Evolutionary conservation across 2,113 vertebrate species (phyloP), one percentile per base, ranked within the genome.

Genomic region (Gallinago paraguaiae): DNA sequence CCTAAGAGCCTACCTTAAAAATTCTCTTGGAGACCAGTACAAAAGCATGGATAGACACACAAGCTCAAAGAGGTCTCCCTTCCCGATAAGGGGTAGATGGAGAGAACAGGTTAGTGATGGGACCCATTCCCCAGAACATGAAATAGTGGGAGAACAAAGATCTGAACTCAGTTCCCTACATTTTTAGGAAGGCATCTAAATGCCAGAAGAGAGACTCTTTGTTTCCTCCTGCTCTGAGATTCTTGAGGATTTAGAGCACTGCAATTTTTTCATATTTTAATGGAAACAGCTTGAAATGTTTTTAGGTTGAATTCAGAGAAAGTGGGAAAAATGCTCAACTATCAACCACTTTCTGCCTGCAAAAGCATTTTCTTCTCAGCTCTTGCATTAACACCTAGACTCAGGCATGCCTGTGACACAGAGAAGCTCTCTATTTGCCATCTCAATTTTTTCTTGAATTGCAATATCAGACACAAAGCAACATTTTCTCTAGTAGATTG

Each of bases 401-500:
- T 59, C 20, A 65, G 31, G 23, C n/a, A 43, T 43, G 64, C 25
- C 18, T 46, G n/a, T 79, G 72, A 77, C 57, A 90, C 5, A 37
- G 20, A 77, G 25, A 75, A 17, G 17, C 19, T 94, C 60, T 84
- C 43, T 91, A 61, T 82, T 95, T 84, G 76, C 90, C 68, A 50
- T 84, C 72, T 74, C 51, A 82, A 4, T 91, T 93, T 93, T 91
- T 93, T 90, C 28, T 79, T 75, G 46, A 43, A 79, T 84, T 72
- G 92, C 63, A 84, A 3, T 92, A 93, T 94, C 88, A 93, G 79
- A 81, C 53, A 93, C 37, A 90, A 95, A 92, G 88, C 88, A 90
- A 92, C 90, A 77, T 93, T 94, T 96, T 93, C 78, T 93, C 50
- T 89, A 48, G 92, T 94, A 92, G 69, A 88, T 84, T 78, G 79